Conservation (phyloP, 2,888 invertebrate species). For the Trissolcus brochymenae region DNA sequence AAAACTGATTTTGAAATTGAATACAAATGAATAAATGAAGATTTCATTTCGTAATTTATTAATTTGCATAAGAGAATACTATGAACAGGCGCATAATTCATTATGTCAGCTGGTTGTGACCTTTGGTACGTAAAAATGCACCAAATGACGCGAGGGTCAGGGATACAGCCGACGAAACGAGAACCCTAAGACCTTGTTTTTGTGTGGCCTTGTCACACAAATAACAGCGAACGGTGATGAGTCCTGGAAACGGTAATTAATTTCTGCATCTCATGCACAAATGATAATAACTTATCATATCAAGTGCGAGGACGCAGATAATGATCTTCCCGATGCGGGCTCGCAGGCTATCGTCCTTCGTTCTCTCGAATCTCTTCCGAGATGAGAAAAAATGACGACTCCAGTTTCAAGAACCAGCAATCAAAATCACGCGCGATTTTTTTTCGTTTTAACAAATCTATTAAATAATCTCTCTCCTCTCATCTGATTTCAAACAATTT, state of each 20-base stretch:
- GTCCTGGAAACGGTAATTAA: slow-evolving; percentile 44
- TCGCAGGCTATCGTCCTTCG: slow-evolving; percentile 18
- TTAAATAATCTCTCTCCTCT: slow-evolving; percentile 26
- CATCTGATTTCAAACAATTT: slow-evolving; percentile 32
- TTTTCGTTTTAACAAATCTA: slow-evolving; percentile 22
- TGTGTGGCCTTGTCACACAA: slow-evolving; percentile 41
- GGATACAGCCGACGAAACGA: slow-evolving; percentile 32
- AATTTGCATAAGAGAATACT: not conserved
- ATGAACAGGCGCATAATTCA: not conserved
- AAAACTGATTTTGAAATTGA: not conserved
- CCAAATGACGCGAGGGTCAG: slow-evolving; percentile 41
- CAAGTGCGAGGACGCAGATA: slow-evolving; percentile 53
- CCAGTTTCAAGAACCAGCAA: slow-evolving; percentile 9
- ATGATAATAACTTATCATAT: slow-evolving; percentile 56
- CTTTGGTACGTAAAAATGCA: slow-evolving; percentile 42
- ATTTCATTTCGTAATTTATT: not conserved
- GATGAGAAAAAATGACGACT: slow-evolving; percentile 23
- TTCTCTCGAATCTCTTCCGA: slow-evolving; percentile 6
- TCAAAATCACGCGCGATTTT: slow-evolving; percentile 35
- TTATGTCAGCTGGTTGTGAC: slow-evolving; percentile 25
- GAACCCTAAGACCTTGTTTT: slow-evolving; percentile 46
- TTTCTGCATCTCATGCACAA: slow-evolving; percentile 47
- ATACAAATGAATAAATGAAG: no score
- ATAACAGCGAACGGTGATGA: slow-evolving; percentile 44
- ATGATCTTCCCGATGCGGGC: slow-evolving; percentile 48